Percentiles rank a stretch among this genome's conserved stretches.
These are phyloP conservation scores for Sympetrum striolatum DNA, from an alignment of 2,888 invertebrate species.

Conservation along the genomic window DNA sequence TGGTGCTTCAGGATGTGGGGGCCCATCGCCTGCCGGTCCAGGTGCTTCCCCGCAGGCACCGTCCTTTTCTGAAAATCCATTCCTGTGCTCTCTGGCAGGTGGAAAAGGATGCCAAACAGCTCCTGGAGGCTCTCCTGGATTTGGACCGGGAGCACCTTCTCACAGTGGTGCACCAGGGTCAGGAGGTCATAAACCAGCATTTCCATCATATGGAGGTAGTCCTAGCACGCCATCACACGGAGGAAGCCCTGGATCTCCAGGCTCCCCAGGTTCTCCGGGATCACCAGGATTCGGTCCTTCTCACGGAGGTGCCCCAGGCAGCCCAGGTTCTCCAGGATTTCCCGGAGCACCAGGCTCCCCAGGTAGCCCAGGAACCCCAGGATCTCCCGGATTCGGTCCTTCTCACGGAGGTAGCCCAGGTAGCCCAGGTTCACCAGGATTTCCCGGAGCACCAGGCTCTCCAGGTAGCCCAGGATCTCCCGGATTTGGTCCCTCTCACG, in stretches of 20 bases:
- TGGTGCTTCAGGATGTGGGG: slow-evolving; percentile 9
- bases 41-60: slow-evolving; percentile 48
- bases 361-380: slow-evolving; percentile 50
- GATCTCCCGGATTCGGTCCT: slow-evolving; percentile 43
- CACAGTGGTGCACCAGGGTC: slow-evolving; percentile 54
- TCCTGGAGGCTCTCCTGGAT: slow-evolving; percentile 50
- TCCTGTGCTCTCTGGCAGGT: slow-evolving; percentile 34
- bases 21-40: neutral
- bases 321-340: slow-evolving; percentile 46
- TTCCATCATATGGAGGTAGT: neutral
- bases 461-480: slow-evolving; percentile 50
- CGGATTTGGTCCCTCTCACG: slow-evolving; percentile 18
- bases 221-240: slow-evolving; percentile 46
- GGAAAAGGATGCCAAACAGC: slow-evolving; percentile 41
- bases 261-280: slow-evolving; percentile 55
- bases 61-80: slow-evolving; percentile 48
- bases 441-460: slow-evolving; percentile 48
- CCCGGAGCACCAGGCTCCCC: slow-evolving; percentile 49
- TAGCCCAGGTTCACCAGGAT: slow-evolving; percentile 36
- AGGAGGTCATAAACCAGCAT: slow-evolving; percentile 53
- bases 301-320: slow-evolving; percentile 52
- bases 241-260: slow-evolving; percentile 47
- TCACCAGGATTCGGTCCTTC: slow-evolving; percentile 55
- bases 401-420: slow-evolving; percentile 42
- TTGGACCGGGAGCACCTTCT: slow-evolving; percentile 53